Evolutionary conservation across 2,888 invertebrate genomes (phyloP), one percentile per base, ranked within the genome.

Genomic region (Congeria kusceri): DNA sequence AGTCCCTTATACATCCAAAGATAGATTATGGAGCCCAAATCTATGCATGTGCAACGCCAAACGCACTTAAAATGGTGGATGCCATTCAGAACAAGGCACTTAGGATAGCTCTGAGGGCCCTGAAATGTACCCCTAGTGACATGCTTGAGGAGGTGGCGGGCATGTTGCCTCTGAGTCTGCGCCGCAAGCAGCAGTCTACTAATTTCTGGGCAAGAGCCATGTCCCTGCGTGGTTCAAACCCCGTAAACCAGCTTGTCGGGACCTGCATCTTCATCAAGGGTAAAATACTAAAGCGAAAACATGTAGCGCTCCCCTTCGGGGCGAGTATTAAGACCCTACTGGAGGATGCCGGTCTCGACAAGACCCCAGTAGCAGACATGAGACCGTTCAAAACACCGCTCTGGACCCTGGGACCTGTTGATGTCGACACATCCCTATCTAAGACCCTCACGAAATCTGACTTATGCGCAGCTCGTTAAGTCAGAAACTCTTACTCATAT

Each of bases 1-100:
- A 69, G 49, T 32, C 69, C 25, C 25, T 49, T 29, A 62, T 70
- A 49, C 53, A 32, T 56, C 39, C 53, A 53, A 70, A 62, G 47
- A 3, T 70, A 63, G 56, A 62, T 32, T 63, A 70, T 32, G 62
- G 47, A 47, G 58, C 68, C 25, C 28, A n/a, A 58, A 49, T 57
- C 57, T 66, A 39, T 32, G 2, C 66, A 15, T 46, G 28, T 44
- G 64, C 49, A 13, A 0, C 3, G 5, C 20, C 23, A 64, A n/a
- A 23, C 1, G 23, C 25, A 3, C 20, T 64, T 18, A 15, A 64
- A 2, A 46, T 25, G 11, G 47, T 64, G 28, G 49, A 64, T n/a
- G 27, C 2, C 15, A 47, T 64, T 15, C 66, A 29, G 25, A 27
- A 32, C 20, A 56, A 56, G 29, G 66, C 66, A 28, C 57, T 66